These are phyloP conservation scores for Paraescarpia echinospica DNA, from an alignment of 1,140 invertebrate genomes.

Conservation along the genomic window DNA sequence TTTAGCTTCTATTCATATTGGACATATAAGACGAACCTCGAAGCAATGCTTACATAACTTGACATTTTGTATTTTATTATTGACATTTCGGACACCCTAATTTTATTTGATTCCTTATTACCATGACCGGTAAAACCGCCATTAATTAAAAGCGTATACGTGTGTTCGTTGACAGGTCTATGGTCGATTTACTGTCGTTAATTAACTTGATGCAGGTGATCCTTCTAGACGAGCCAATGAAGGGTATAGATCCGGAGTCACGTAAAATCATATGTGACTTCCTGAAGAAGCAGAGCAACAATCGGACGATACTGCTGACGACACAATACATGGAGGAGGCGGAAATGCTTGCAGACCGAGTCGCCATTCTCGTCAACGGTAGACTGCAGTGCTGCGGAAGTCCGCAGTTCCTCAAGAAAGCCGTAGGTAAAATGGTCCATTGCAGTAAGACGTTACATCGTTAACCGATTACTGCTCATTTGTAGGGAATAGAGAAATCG, in stretches of 20 bases:
- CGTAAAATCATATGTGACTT: slow-evolving; percentile 32
- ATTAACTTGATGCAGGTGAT: slow-evolving; percentile 33
- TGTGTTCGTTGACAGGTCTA: too few relatives aligned
- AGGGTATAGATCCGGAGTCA: slow-evolving; percentile 34
- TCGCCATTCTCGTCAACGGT: slow-evolving; percentile 47
- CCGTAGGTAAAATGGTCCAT: neutral
- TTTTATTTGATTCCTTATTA: too few relatives aligned
- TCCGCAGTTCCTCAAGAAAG: neutral
- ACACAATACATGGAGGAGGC: slow-evolving; percentile 98
- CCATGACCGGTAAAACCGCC: too few relatives aligned
- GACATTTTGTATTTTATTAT: too few relatives aligned
- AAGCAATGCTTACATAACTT: too few relatives aligned
- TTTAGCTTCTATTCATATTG: too few relatives aligned
- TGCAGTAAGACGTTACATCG: neutral
- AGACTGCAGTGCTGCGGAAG: neutral
- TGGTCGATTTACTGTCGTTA: neutral
- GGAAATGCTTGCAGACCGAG: slow-evolving; percentile 84
- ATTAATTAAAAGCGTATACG: too few relatives aligned
- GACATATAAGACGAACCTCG: too few relatives aligned
- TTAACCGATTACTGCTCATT: too few relatives aligned
- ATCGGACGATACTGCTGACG: slow-evolving; percentile 81
- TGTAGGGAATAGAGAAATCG: too few relatives aligned
- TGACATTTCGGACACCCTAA: too few relatives aligned
- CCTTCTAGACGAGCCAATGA: slow-evolving; percentile 38
- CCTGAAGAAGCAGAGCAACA: slow-evolving; percentile 33